Base-by-base conservation (phyloP, 2,797 vertebrate genomes). In the Otolemur crassicaudatus region DNA sequence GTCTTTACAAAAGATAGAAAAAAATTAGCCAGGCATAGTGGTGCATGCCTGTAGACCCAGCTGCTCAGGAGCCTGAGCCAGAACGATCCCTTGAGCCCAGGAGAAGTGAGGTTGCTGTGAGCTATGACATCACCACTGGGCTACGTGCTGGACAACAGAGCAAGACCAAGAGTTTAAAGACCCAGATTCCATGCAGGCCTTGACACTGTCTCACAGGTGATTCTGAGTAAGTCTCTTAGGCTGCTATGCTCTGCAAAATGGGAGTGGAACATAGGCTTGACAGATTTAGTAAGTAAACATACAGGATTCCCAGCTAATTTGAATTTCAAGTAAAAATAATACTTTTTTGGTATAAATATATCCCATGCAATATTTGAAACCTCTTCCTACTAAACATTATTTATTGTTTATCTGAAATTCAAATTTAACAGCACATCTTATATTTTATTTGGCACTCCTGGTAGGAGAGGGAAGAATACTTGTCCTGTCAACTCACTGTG, bases 361-460 rank as follows among this genome's bases (percentile, higher is more conserved):
- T 70, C 43, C 23, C 22, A 17, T 70, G 79, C 14, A 85, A 19
- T 91, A 88, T 72, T 87, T 9, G 49, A 90, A 53, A 77, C 7
- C 34, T 90, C 37, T 69, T 91, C 46, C 63, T 60, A 63, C 60
- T 91, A 58, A 96, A 90, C 76, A 31, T 19, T 58, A 69, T 65
- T 58, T 20, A 11, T 65, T 81, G 17, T 58, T 89, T 89, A 60
- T 92, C 46, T 73, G 31, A 77, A 95, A 80, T 85, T 91, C 20
- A 85, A 1, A 29, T 81, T 95, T 67, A 73, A 27, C 40, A 58
- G 16, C 29, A 7, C 34, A 19, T 65, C 81, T 43, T 77, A 6
- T 87, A 25, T 84, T 87, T 89, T 94, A 77, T 60, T 63, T 90
- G 75, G 20, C 31, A 67, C 25, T 19, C 19, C 67, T 75, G 63